phyloP scores from a whole-genome alignment of 2,888 invertebrate species.

The Labia minor region DNA sequence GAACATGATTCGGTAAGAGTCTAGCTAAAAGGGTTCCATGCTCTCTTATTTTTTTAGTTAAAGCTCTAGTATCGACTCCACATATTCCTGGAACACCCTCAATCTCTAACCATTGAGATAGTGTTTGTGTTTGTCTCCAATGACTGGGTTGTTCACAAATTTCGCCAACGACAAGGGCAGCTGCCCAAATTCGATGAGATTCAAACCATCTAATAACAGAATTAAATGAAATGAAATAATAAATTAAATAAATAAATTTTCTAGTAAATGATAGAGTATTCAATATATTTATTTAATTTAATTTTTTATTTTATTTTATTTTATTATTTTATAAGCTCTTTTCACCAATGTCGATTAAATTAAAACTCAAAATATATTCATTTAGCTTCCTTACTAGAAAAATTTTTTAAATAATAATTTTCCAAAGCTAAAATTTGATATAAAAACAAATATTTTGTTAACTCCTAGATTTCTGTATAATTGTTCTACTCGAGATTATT shows the following conservation, averaged over 20 bases:
- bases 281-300: background rate
- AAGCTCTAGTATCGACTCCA: conserved; percentile 84
- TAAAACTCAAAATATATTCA: too few species aligned
- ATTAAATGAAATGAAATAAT: too few species aligned
- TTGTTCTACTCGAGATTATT: too few species aligned
- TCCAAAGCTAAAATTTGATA: too few species aligned
- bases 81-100: conserved; percentile 76
- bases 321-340: too few species aligned
- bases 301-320: conserved; percentile 9
- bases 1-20: conserved; percentile 39
- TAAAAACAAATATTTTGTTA: too few species aligned
- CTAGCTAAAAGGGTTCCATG: conserved; percentile 74
- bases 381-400: too few species aligned
- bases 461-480: too few species aligned
- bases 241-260: conserved; percentile 9
- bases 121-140: conserved; percentile 70
- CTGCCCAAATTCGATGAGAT: conserved; percentile 80
- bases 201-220: conserved; percentile 64
- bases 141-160: conserved; percentile 78
- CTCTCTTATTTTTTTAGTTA: conserved; percentile 85
- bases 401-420: too few species aligned
- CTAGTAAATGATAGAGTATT: background rate
- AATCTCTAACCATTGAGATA: conserved; percentile 73
- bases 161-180: conserved; percentile 86
- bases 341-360: too few species aligned